Evolutionary conservation across 2,888 invertebrate species (phyloP), one percentile per base, ranked within the genome.

Genomic region (Cheilosia variabilis): DNA sequence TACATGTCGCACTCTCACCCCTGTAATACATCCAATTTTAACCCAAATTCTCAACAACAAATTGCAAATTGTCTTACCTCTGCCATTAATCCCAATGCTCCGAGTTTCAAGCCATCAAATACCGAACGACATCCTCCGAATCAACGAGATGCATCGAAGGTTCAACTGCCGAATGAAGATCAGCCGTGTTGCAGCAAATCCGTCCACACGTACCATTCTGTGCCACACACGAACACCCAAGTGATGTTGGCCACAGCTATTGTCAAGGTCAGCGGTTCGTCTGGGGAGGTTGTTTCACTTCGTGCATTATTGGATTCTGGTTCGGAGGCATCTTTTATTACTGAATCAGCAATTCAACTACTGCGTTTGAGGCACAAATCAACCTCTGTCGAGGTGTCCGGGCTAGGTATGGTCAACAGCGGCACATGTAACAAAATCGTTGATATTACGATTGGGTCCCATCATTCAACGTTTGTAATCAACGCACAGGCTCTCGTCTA

Each of bases 391-490:
- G 60, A 60, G 24, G 72, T 72, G 15, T 72, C 60, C 10, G 52
- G 60, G 52, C 41, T 72, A 50, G 60, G 71, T 24, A 24, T 72
- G 50, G 60, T 60, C 50, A 60, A n/a, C 53, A 60, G 57, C 15
- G 47, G 41, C 72, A 41, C 19, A 9, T 72, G 62, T 9, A 58
- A 58, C 4, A 72, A 58, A n/a, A 27, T 55, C 41, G 68, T 69
- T 43, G 57, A 57, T 9, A 27, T 34, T 17, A 45, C 45, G 1
- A 52, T 69, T 13, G 34, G 19, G 4, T 71, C 50, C 15, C 45
- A 47, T 4, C 41, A 68, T 10, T 53, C 43, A n/a, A 4, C 52
- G 31, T 69, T 45, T 22, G 50, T 10, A 13, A 2, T 34, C 6
- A n/a, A 24, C 9, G 50, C 31, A 10, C 50, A 71, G n/a, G 71